These are phyloP conservation scores for Falcaria lacertinaria DNA, from an alignment of 2,888 invertebrate genomes.

Conservation along the genomic window DNA sequence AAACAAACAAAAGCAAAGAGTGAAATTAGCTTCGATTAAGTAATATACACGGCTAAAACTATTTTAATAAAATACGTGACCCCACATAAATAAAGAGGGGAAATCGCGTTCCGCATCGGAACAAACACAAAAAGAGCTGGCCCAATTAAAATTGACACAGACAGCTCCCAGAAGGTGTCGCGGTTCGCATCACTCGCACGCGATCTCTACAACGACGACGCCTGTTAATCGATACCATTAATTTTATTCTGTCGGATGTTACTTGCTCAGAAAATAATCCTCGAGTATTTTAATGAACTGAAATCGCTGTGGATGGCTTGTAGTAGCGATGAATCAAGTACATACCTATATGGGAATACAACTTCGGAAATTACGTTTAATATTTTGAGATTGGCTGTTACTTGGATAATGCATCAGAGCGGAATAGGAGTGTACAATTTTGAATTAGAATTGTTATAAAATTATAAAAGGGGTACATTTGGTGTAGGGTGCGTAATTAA, in stretches of 20 bases:
- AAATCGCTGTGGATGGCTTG: constrained; percentile 13
- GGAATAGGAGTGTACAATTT: constrained; percentile 22
- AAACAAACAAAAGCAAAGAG: no score
- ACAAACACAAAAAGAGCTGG: constrained; percentile 60
- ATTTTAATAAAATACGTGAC: constrained; percentile 52
- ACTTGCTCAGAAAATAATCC: constrained; percentile 56
- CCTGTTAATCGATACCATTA: constrained; percentile 71
- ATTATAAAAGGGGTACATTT: constrained; percentile 64
- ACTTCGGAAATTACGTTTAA: no score
- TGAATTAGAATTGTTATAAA: constrained; percentile 43
- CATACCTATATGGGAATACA: no score
- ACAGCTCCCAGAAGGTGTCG: constrained; percentile 66
- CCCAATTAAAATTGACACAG: constrained; percentile 77
- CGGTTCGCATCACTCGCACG: constrained; percentile 64
- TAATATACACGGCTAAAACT: constrained; percentile 5
- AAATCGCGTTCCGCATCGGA: constrained; percentile 60
- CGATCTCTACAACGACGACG: constrained; percentile 57
- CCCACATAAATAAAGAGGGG: constrained; percentile 62
- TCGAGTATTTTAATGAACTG: constrained; percentile 49
- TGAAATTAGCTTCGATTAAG: no score
- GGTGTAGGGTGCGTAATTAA: constrained; percentile 76
- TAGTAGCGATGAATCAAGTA: neutral
- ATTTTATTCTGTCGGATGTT: constrained; percentile 66
- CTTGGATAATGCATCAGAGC: constrained; percentile 15
- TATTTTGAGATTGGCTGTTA: no score